Evolutionary conservation across 2,113 vertebrate species (phyloP).

Genomic region (Perognathus longimembris): DNA sequence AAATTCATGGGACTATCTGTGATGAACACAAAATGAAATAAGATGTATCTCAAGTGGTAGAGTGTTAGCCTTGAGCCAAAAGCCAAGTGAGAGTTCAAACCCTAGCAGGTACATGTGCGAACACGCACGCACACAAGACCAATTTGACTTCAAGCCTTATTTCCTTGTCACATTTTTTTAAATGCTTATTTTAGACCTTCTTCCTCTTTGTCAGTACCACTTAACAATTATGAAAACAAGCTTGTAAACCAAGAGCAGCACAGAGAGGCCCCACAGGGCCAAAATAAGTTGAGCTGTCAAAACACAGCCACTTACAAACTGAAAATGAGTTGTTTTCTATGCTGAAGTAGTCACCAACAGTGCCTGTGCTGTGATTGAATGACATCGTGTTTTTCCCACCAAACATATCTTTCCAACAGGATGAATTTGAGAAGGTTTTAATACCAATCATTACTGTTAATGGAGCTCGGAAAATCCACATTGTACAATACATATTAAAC

Average conservation of each 20-base stretch:
- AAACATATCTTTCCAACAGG: conserved; percentile 84
- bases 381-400: neutral
- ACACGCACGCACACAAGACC: neutral
- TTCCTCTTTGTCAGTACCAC: neutral
- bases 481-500: conserved; percentile 87
- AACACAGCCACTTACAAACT: neutral
- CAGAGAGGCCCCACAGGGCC: neutral
- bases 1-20: too few relatives aligned
- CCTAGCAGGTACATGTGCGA: too few relatives aligned
- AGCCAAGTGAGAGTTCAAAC: too few relatives aligned
- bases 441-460: conserved; percentile 87
- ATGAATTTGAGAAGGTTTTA: conserved; percentile 88
- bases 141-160: conserved; percentile 28
- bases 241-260: neutral
- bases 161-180: conserved; percentile 59
- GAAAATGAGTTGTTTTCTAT: neutral
- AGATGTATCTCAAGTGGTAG: too few relatives aligned
- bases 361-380: neutral
- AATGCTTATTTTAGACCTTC: neutral
- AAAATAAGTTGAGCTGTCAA: neutral
- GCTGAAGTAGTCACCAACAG: neutral
- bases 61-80: too few relatives aligned
- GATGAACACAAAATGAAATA: too few relatives aligned
- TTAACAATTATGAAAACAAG: conserved; percentile 17
- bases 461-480: conserved; percentile 84